phyloP scores from a whole-genome alignment of 2,797 vertebrate species.

The Lagorchestes hirsutus region DNA sequence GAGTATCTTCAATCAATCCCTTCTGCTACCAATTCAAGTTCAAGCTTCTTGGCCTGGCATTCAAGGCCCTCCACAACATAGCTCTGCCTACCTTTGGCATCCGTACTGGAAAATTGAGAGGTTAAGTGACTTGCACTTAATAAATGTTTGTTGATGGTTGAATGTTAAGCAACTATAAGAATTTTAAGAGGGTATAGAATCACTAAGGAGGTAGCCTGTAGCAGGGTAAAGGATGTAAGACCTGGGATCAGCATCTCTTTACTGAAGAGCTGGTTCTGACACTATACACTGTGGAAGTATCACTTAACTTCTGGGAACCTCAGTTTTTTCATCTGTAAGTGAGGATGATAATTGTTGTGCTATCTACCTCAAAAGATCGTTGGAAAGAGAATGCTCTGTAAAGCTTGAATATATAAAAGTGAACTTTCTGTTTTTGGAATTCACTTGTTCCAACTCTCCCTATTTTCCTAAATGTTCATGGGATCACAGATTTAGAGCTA shows the following conservation, averaged over 20 bases:
- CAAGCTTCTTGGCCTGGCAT: neutral
- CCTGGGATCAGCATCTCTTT: neutral
- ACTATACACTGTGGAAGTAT: neutral
- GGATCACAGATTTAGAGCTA: neutral
- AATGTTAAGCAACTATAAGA: neutral
- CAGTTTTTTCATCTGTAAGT: neutral
- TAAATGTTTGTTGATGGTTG: neutral
- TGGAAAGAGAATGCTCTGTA: neutral
- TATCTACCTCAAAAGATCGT: neutral
- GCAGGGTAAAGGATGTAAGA: neutral
- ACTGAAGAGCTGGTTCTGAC: neutral
- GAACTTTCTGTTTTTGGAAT: neutral
- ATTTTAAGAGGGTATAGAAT: neutral
- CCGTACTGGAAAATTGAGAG: neutral
- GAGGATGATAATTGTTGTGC: neutral
- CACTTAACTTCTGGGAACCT: neutral
- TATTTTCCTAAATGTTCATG: no score
- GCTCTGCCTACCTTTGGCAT: neutral
- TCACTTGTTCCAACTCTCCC: neutral
- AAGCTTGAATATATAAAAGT: neutral
- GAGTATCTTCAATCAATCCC: neutral
- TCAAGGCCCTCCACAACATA: neutral
- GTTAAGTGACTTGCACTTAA: neutral
- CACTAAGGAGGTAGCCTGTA: neutral
- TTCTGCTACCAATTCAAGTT: neutral